phyloP scores from a whole-genome alignment of 92 coral and sea anemone genomes.

The Parazoanthus darwini region DNA sequence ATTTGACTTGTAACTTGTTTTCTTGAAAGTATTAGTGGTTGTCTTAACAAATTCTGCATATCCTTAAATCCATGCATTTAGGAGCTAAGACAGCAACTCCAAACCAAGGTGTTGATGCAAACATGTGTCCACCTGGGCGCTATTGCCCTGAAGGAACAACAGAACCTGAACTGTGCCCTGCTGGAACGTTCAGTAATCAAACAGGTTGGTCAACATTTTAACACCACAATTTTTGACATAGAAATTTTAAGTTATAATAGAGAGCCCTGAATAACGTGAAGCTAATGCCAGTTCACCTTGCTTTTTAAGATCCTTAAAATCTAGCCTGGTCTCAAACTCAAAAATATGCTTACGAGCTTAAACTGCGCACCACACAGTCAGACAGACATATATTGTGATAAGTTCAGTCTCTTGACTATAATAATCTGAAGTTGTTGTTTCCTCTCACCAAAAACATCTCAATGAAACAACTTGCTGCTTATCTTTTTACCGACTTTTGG shows the following conservation, averaged over 20 bases:
- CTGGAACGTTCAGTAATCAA: slow-evolving; percentile 86
- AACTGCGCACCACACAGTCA: background rate
- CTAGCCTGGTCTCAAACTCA: background rate
- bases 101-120: slow-evolving; percentile 76
- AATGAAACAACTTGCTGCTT: too few relatives aligned
- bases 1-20: background rate
- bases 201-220: slow-evolving; percentile 55
- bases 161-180: slow-evolving; percentile 81
- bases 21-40: background rate
- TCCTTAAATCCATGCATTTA: background rate
- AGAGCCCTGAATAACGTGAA: background rate
- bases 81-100: slow-evolving; percentile 96
- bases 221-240: background rate
- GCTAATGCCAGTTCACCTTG: background rate
- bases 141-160: slow-evolving; percentile 85
- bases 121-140: slow-evolving; percentile 76
- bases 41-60: background rate
- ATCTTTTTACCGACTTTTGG: too few relatives aligned
- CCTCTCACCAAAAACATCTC: background rate
- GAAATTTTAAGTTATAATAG: background rate
- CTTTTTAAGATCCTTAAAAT: too few relatives aligned
- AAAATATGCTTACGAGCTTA: too few relatives aligned
- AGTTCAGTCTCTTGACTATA: background rate
- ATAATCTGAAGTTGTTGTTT: background rate
- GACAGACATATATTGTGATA: background rate